Evolutionary conservation across 1,140 invertebrate species (phyloP).

Genomic region (Aradophagus sp.): DNA sequence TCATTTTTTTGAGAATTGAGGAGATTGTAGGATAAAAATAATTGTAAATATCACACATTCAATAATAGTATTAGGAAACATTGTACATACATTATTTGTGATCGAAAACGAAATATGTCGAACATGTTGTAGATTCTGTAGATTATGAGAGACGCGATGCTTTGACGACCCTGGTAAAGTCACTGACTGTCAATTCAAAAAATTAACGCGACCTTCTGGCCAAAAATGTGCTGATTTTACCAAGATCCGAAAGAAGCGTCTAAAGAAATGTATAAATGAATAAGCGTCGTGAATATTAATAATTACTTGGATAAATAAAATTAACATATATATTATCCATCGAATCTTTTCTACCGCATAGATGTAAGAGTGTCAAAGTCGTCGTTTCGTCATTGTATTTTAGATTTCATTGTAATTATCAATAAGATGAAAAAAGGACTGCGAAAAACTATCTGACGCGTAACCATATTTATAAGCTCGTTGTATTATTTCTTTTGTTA

Average conservation of each 20-base stretch:
- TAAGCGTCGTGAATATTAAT: conserved; percentile 51
- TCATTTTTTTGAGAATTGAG: conserved; percentile 15
- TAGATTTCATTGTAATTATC: conserved; percentile 54
- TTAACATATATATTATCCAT: conserved; percentile 47
- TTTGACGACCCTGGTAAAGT: conserved; percentile 54
- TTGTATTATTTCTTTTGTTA: conserved; percentile 54
- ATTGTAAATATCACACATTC: conserved; percentile 65
- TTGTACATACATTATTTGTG: conserved; percentile 67
- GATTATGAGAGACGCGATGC: conserved; percentile 46
- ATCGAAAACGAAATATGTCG: conserved; percentile 54
- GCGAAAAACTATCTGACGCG: conserved; percentile 44
- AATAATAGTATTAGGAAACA: conserved; percentile 63
- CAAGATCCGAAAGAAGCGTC: conserved; percentile 46
- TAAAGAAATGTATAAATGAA: conserved; percentile 47
- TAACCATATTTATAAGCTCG: conserved; percentile 54
- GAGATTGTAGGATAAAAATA: conserved; percentile 50
- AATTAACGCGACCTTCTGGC: conserved; percentile 22
- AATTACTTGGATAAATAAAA: conserved; percentile 22
- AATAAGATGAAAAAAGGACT: too few relatives aligned
- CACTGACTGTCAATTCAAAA: conserved; percentile 49
- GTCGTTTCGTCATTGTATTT: conserved; percentile 54
- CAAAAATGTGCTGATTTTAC: conserved; percentile 44
- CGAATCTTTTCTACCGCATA: conserved; percentile 60
- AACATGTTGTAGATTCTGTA: conserved; percentile 58
- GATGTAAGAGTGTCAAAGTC: conserved; percentile 56